Conservation (phyloP, 2,888 invertebrate species). For the Mellilla xanthometata region DNA sequence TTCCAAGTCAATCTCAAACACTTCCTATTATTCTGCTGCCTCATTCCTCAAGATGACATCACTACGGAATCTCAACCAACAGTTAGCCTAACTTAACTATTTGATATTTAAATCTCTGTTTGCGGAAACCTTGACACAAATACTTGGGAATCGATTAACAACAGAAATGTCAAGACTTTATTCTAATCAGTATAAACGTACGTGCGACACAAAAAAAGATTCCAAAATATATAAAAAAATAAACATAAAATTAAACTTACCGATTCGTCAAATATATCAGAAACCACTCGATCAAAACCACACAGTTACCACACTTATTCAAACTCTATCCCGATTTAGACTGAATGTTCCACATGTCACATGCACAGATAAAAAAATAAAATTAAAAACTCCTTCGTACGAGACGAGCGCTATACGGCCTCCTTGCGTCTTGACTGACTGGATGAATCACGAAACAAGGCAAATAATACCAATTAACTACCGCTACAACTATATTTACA, state of each 20-base stretch:
- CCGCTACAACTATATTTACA: slow-evolving; percentile 49
- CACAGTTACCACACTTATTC: slow-evolving; percentile 36
- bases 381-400: slow-evolving; percentile 41
- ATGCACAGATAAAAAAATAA: slow-evolving; percentile 49
- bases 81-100: slow-evolving; percentile 18
- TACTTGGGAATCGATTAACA: slow-evolving; percentile 4
- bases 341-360: slow-evolving; percentile 50
- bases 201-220: neutral
- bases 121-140: slow-evolving; percentile 21
- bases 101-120: slow-evolving; percentile 16
- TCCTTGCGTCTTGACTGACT: slow-evolving; percentile 62
- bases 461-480: slow-evolving; percentile 76
- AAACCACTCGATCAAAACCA: slow-evolving; percentile 20
- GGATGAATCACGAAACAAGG: slow-evolving; percentile 72
- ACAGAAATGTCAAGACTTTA: slow-evolving; percentile 18
- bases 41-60: slow-evolving; percentile 24
- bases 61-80: slow-evolving; percentile 16
- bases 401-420: slow-evolving; percentile 53
- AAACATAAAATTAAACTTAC: slow-evolving; percentile 3
- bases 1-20: slow-evolving; percentile 23
- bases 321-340: slow-evolving; percentile 45
- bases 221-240: neutral
- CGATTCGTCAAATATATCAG: neutral
- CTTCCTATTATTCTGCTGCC: slow-evolving; percentile 20
- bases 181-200: slow-evolving; percentile 16